phyloP scores from a whole-genome alignment of 2,113 vertebrate genomes.

The Psephotus haematonotus region DNA sequence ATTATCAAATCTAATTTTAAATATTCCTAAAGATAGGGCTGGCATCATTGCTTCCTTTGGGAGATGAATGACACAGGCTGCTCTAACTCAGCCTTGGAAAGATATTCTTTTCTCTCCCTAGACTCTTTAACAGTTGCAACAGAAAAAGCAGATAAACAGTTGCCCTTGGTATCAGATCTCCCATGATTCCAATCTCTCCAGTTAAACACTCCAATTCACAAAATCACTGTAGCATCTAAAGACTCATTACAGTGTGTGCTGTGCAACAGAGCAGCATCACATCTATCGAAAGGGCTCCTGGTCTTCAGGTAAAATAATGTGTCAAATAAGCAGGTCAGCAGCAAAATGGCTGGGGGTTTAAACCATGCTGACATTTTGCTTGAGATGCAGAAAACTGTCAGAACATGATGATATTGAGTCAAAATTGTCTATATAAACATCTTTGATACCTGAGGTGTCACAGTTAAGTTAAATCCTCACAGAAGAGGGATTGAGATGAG shows the following conservation, averaged over 20 bases:
- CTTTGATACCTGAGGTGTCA: neutral
- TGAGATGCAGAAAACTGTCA: neutral
- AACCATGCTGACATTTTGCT: neutral
- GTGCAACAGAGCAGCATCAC: neutral
- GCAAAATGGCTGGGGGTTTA: neutral
- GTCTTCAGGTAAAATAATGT: neutral
- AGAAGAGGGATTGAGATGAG: neutral
- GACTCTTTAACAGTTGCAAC: neutral
- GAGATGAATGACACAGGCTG: neutral
- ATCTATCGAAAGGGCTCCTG: neutral
- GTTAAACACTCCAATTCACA: neutral
- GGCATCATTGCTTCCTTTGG: neutral
- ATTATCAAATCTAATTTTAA: neutral
- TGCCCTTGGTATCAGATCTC: neutral
- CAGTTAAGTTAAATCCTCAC: neutral
- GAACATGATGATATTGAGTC: neutral
- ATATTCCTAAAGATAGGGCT: neutral
- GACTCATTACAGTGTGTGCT: neutral
- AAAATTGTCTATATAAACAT: neutral
- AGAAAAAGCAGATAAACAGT: neutral
- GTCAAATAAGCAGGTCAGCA: neutral
- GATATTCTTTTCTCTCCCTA: neutral
- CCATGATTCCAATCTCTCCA: neutral
- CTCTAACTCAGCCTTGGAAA: neutral
- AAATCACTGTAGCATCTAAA: neutral